These are phyloP conservation scores for Sciaenops ocellatus DNA, from an alignment of 2,797 vertebrate species.

Conservation along the genomic window DNA sequence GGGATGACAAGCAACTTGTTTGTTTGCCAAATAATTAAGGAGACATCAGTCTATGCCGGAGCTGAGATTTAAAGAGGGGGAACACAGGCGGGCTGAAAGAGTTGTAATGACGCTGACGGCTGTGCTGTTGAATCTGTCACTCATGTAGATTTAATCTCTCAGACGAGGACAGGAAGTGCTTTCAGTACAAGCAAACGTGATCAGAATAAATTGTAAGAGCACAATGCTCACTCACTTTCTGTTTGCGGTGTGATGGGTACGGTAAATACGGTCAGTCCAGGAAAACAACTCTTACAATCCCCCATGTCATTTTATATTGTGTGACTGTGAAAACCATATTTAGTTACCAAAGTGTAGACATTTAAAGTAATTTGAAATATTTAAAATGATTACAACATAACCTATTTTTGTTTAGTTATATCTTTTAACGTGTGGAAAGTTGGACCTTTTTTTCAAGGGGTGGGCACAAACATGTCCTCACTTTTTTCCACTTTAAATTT, in stretches of 20 bases:
- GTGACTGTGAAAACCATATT: neutral
- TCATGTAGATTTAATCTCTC: slow-evolving; percentile 53
- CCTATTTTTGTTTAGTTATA: neutral
- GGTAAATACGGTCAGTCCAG: neutral
- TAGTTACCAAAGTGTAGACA: neutral
- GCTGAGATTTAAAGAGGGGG: slow-evolving; percentile 60
- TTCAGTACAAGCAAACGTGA: slow-evolving; percentile 38
- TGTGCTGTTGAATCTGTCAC: slow-evolving; percentile 59
- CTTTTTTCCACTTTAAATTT: neutral
- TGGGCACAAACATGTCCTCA: neutral
- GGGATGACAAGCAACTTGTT: slow-evolving; percentile 75
- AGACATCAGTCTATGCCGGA: slow-evolving; percentile 58
- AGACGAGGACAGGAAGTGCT: slow-evolving; percentile 50
- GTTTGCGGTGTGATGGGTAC: neutral
- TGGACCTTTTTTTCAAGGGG: neutral
- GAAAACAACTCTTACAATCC: neutral
- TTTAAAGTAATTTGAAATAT: neutral
- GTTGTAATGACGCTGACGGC: slow-evolving; percentile 51
- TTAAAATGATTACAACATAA: neutral
- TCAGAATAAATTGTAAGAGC: slow-evolving; percentile 29
- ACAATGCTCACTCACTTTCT: neutral
- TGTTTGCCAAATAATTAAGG: slow-evolving; percentile 77
- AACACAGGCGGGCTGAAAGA: slow-evolving; percentile 48
- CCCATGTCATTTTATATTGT: neutral
- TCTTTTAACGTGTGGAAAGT: neutral